Conservation (phyloP, 2,888 invertebrate species). For the Meandrusa payeni region DNA sequence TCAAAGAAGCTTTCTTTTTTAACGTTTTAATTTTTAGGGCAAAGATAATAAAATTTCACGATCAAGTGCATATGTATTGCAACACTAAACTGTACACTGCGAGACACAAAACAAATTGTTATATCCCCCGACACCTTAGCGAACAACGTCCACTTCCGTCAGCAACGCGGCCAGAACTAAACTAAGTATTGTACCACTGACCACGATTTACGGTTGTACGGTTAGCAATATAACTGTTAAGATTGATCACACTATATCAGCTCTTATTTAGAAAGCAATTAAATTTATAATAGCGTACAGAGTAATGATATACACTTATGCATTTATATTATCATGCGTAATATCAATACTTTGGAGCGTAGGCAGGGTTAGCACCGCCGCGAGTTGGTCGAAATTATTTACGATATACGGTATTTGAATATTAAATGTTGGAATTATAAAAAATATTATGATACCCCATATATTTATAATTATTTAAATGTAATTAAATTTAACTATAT, state of each 20-base stretch:
- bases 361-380: slow-evolving; percentile 2
- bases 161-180: slow-evolving; percentile 61
- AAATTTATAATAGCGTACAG: slow-evolving; percentile 25
- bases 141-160: slow-evolving; percentile 60
- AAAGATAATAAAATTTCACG: slow-evolving; percentile 74
- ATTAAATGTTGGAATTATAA: too few species aligned
- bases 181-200: slow-evolving; percentile 42
- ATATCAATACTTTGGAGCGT: slow-evolving; percentile 8
- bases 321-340: slow-evolving; percentile 25
- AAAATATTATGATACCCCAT: too few species aligned
- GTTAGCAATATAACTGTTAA: slow-evolving; percentile 30
- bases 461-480: slow-evolving; percentile 1
- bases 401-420: too few species aligned
- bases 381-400: too few species aligned
- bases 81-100: slow-evolving; percentile 50
- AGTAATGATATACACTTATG: slow-evolving; percentile 18
- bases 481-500: too few species aligned
- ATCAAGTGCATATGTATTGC: slow-evolving; percentile 67
- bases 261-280: slow-evolving; percentile 32
- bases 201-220: slow-evolving; percentile 28
- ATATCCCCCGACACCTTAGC: slow-evolving; percentile 40
- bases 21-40: slow-evolving; percentile 72
- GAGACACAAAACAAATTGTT: slow-evolving; percentile 43
- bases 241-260: slow-evolving; percentile 33
- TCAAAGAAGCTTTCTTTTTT: slow-evolving; percentile 46